Percentiles rank a stretch among this genome's conserved stretches.
Conservation (phyloP, 2,888 invertebrate genomes). For the Laspeyria flexula region DNA sequence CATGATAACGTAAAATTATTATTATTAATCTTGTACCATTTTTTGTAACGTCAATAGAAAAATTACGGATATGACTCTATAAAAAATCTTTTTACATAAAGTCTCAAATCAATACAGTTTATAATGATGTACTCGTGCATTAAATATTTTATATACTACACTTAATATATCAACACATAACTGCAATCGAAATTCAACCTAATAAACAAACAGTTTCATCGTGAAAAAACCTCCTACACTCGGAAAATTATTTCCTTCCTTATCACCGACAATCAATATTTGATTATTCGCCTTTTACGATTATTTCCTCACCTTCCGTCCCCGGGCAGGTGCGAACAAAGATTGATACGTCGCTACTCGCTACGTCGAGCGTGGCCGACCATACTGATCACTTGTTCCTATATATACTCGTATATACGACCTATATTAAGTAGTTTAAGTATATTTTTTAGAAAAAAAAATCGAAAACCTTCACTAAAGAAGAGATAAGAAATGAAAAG, state of each 20-base stretch:
- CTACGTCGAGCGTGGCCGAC: constrained; percentile 37
- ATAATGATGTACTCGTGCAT: too few species aligned
- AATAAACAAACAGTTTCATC: not conserved
- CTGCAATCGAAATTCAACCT: not conserved
- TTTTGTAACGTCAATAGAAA: too few species aligned
- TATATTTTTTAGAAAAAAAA: too few species aligned
- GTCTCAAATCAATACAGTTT: too few species aligned
- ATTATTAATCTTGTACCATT: too few species aligned
- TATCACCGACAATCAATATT: constrained; percentile 34
- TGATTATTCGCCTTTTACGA: constrained; percentile 34
- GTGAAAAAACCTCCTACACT: not conserved
- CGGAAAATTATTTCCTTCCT: constrained; percentile 9
- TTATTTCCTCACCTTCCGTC: constrained; percentile 33
- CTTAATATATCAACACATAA: not conserved
- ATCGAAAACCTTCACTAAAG: too few species aligned
- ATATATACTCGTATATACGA: not conserved
- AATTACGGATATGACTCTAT: too few species aligned
- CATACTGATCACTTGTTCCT: not conserved
- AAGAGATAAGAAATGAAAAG: too few species aligned
- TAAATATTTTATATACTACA: too few species aligned
- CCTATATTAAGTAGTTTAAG: too few species aligned
- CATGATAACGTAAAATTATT: too few species aligned
- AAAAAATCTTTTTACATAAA: too few species aligned
- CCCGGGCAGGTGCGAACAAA: constrained; percentile 68
- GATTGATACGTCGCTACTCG: constrained; percentile 67